Evolutionary conservation across 2,797 vertebrate genomes (phyloP).

Genomic region (Enteromius thamalakanensis): DNA sequence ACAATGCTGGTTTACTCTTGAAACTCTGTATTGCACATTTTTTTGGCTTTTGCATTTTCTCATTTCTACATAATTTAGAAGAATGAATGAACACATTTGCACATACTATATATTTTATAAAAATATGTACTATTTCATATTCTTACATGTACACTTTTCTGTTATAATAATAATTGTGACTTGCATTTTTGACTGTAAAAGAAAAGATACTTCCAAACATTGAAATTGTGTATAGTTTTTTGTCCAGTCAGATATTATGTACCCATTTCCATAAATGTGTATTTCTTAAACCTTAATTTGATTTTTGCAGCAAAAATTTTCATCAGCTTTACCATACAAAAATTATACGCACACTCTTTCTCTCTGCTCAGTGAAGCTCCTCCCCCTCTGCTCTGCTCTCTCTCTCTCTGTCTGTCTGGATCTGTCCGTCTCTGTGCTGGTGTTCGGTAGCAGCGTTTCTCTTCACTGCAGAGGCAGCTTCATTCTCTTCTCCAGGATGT

Average conservation of each 20-base stretch:
- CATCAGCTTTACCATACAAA: background rate
- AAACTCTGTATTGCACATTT: background rate
- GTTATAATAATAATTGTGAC: background rate
- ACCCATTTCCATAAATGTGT: background rate
- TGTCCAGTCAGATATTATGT: background rate
- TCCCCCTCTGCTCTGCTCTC: background rate
- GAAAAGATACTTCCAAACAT: background rate
- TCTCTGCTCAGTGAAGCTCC: slow-evolving; percentile 42
- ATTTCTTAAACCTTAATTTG: background rate
- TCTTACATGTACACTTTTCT: background rate
- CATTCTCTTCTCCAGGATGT: slow-evolving; percentile 70
- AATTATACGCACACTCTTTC: background rate
- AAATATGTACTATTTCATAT: background rate
- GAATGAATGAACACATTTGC: background rate
- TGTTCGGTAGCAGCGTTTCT: slow-evolving; percentile 53
- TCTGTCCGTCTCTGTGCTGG: slow-evolving; percentile 40
- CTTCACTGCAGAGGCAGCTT: slow-evolving; percentile 63
- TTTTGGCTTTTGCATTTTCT: background rate
- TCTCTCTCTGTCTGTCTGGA: background rate
- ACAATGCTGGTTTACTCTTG: background rate
- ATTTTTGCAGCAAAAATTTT: background rate
- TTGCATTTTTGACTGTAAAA: background rate
- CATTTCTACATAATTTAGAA: background rate
- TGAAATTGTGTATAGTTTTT: background rate
- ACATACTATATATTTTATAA: background rate